phyloP scores from a whole-genome alignment of 1,140 invertebrate genomes.

The Bombus pyrosoma region DNA sequence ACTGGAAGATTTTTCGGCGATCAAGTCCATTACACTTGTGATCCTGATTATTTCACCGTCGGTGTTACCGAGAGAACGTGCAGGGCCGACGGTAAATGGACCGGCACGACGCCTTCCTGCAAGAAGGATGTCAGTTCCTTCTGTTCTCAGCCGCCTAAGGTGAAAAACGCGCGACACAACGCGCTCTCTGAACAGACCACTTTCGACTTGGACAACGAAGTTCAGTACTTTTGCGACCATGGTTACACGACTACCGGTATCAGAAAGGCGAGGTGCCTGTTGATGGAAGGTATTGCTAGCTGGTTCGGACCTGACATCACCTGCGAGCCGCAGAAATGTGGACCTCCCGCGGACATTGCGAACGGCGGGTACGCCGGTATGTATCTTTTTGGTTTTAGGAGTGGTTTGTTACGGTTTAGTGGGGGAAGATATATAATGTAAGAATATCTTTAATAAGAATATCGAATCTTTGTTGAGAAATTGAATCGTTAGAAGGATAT shows the following conservation, averaged over 20 bases:
- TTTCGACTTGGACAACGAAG: slow-evolving; percentile 91
- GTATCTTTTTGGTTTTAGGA: not conserved
- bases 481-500: no score
- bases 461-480: no score
- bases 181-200: slow-evolving; percentile 91
- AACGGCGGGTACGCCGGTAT: slow-evolving; percentile 93
- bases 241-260: slow-evolving; percentile 94
- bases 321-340: slow-evolving; percentile 95
- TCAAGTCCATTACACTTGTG: slow-evolving; percentile 91
- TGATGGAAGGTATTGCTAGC: slow-evolving; percentile 90
- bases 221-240: slow-evolving; percentile 95
- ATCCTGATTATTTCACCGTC: slow-evolving; percentile 92
- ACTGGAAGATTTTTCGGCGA: slow-evolving; percentile 91
- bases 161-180: slow-evolving; percentile 94
- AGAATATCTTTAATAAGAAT: no score
- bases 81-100: slow-evolving; percentile 96
- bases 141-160: slow-evolving; percentile 92
- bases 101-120: slow-evolving; percentile 92
- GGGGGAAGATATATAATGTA: no score
- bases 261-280: slow-evolving; percentile 93
- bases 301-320: slow-evolving; percentile 97
- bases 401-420: no score
- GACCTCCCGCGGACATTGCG: slow-evolving; percentile 92
- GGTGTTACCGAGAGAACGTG: slow-evolving; percentile 93
- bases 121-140: slow-evolving; percentile 93